Percentiles rank a stretch among this genome's conserved stretches.
phyloP scores from a whole-genome alignment of 2,113 vertebrate genomes.

The Malurus alboscapulatus region DNA sequence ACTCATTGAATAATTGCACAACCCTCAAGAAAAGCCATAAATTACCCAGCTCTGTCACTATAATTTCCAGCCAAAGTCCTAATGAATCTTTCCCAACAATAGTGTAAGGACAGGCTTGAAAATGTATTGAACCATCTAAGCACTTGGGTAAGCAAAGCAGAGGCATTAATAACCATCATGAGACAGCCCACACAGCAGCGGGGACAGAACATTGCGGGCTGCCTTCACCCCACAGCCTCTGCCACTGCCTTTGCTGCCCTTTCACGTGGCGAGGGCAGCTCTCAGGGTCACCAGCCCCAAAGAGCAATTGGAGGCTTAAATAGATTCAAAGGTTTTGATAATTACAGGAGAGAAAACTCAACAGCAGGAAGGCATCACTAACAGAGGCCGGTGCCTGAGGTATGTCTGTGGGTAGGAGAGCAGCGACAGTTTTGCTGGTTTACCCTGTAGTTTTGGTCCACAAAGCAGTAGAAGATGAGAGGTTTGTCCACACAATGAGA shows the following conservation, averaged over 20 bases:
- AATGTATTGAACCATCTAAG: conserved; percentile 66
- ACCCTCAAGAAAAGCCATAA: conserved; percentile 69
- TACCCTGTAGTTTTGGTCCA: not conserved
- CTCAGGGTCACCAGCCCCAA: not conserved
- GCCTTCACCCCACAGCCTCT: not conserved
- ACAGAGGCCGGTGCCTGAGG: not conserved
- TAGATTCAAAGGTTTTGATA: not conserved
- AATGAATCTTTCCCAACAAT: conserved; percentile 75
- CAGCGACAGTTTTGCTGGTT: not conserved
- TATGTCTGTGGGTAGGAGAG: not conserved
- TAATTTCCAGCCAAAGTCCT: conserved; percentile 67
- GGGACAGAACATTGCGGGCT: not conserved
- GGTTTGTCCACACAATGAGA: not conserved
- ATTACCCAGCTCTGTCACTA: conserved; percentile 66
- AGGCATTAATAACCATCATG: conserved; percentile 50
- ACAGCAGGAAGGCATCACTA: not conserved
- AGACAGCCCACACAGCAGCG: not conserved
- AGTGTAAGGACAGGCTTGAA: conserved; percentile 63
- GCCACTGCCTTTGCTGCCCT: not conserved
- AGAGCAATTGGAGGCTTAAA: not conserved
- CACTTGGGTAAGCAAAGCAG: conserved; percentile 66
- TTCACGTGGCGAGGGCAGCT: rapidly evolving
- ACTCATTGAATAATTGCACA: conserved; percentile 68
- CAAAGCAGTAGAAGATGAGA: not conserved
- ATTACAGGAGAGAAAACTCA: not conserved